phyloP scores from a whole-genome alignment of 2,113 vertebrate species.

The Mixornis gularis region DNA sequence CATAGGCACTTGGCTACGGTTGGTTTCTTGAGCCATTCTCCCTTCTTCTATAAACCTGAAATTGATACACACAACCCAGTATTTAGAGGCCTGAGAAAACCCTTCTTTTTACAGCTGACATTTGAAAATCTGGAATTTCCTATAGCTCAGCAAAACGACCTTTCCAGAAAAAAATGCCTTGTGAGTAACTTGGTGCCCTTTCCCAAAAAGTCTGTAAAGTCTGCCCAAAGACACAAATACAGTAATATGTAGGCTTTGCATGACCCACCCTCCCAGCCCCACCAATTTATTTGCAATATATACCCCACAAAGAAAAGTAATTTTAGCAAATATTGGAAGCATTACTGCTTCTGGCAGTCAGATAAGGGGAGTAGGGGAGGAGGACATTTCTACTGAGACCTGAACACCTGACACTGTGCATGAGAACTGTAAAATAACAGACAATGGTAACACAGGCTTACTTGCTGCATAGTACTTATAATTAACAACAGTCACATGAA shows the following conservation, averaged over 20 bases:
- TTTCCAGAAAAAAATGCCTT: not conserved
- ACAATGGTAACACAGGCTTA: not conserved
- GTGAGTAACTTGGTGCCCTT: not conserved
- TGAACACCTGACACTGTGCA: not conserved
- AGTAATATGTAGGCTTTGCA: not conserved
- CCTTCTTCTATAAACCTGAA: conserved; percentile 72
- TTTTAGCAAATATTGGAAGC: not conserved
- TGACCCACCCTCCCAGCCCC: not conserved
- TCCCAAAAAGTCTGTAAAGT: not conserved
- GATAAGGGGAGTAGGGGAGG: not conserved
- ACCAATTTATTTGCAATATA: not conserved
- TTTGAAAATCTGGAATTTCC: not conserved
- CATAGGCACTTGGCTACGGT: conserved; percentile 86
- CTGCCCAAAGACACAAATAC: not conserved
- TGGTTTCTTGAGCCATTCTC: conserved; percentile 89
- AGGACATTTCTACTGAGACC: not conserved
- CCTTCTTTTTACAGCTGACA: not conserved
- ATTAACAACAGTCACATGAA: conserved; percentile 2
- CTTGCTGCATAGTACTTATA: not conserved
- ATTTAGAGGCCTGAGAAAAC: not conserved
- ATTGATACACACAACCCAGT: conserved; percentile 9
- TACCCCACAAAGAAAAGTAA: rapidly evolving
- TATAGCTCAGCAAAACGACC: not conserved
- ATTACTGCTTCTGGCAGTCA: not conserved
- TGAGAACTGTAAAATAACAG: not conserved